phyloP scores from a whole-genome alignment of 1,140 invertebrate genomes.

The Drosophila nigrodunni region DNA sequence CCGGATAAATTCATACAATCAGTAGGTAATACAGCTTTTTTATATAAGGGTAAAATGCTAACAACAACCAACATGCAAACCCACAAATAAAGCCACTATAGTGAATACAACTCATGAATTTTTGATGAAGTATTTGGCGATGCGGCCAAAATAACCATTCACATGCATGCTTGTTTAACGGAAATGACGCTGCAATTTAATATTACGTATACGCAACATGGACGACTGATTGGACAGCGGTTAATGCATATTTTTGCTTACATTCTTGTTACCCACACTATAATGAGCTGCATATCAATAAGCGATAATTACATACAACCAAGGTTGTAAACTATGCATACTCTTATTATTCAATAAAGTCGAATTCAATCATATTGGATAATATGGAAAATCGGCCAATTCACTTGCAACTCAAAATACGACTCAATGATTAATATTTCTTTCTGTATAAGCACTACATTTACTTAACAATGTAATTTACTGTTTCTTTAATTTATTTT shows the following conservation, averaged over 20 bases:
- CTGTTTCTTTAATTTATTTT: conserved; percentile 26
- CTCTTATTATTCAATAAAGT: neutral
- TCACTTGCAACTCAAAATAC: neutral
- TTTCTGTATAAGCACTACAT: too few relatives aligned
- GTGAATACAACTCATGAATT: conserved; percentile 75
- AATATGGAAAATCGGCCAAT: neutral
- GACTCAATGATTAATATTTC: too few relatives aligned
- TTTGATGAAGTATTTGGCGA: conserved; percentile 77
- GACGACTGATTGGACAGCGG: conserved; percentile 70
- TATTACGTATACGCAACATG: conserved; percentile 72
- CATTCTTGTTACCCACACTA: conserved; percentile 30
- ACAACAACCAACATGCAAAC: conserved; percentile 21
- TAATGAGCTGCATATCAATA: conserved; percentile 39
- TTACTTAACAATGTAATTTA: neutral
- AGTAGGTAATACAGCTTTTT: conserved; percentile 16
- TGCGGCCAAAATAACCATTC: conserved; percentile 59
- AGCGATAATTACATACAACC: conserved; percentile 28
- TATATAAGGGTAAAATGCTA: conserved; percentile 7
- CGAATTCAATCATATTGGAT: neutral
- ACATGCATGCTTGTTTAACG: conserved; percentile 51
- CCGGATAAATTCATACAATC: conserved; percentile 53
- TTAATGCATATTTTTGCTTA: conserved; percentile 63
- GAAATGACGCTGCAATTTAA: conserved; percentile 73
- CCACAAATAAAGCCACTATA: conserved; percentile 18
- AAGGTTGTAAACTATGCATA: neutral